A percentile compares a stretch with the other conserved stretches of the same genome.
Evolutionary conservation across 2,888 invertebrate genomes (phyloP).

Genomic region (Pyralis farinalis): DNA sequence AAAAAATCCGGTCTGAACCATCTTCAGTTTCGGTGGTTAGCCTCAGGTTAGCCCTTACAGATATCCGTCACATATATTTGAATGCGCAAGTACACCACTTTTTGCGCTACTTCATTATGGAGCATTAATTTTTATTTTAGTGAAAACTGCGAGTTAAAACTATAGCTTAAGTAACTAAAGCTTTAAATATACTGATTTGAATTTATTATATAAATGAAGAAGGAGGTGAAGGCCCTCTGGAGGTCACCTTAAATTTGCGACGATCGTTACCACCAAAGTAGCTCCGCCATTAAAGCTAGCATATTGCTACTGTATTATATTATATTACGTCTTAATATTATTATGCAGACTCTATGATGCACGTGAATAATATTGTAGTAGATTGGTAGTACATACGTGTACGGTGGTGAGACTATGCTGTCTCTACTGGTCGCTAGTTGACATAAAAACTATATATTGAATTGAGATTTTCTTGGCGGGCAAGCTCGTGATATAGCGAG

Average conservation of each 20-base stretch:
- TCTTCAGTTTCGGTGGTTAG: too few relatives aligned
- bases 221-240: constrained; percentile 30
- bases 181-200: constrained; percentile 21
- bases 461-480: constrained; percentile 21
- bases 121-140: too few relatives aligned
- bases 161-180: constrained; percentile 22
- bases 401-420: background rate
- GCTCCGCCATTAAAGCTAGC: constrained; percentile 15
- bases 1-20: too few relatives aligned
- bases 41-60: background rate
- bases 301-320: constrained; percentile 8
- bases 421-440: constrained; percentile 1
- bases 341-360: constrained; percentile 3
- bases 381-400: background rate
- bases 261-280: constrained; percentile 28
- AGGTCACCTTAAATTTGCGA: constrained; percentile 29
- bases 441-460: constrained; percentile 2
- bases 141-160: constrained; percentile 4
- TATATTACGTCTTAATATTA: background rate
- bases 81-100: background rate
- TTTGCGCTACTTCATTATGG: too few relatives aligned
- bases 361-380: constrained; percentile 8
- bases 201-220: constrained; percentile 21
- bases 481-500: constrained; percentile 65
- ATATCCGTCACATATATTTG: constrained; percentile 2